These are phyloP conservation scores for Gonatopus flavifemur DNA, from an alignment of 1,140 invertebrate genomes.

Conservation along the genomic window DNA sequence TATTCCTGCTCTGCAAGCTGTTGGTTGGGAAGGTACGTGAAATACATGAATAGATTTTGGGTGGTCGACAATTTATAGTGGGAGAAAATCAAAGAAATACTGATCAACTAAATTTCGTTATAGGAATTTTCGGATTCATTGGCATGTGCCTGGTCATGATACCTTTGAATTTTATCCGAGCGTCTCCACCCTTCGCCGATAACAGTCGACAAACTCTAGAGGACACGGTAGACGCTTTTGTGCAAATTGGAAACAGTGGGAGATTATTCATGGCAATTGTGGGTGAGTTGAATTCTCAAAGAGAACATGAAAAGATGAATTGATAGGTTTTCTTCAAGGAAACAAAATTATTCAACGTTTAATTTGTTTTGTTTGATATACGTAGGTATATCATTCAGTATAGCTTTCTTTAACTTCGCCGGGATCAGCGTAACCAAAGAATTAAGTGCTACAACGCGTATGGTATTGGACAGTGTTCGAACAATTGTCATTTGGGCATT, in stretches of 20 bases:
- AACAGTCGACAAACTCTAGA: slow-evolving; percentile 81
- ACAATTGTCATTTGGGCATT: slow-evolving; percentile 89
- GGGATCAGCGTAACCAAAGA: slow-evolving; percentile 96
- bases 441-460: slow-evolving; percentile 86
- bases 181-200: slow-evolving; percentile 72
- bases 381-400: slow-evolving; percentile 83
- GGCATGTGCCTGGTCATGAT: slow-evolving; percentile 75
- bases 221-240: slow-evolving; percentile 80
- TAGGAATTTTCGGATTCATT: slow-evolving; percentile 81
- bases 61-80: too few species aligned
- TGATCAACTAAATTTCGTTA: slow-evolving; percentile 16
- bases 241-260: slow-evolving; percentile 75
- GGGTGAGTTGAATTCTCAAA: slow-evolving; percentile 56
- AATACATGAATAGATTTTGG: too few species aligned
- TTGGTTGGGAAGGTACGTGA: slow-evolving; percentile 85
- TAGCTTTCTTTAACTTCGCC: slow-evolving; percentile 96
- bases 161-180: slow-evolving; percentile 83
- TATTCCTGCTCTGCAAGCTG: slow-evolving; percentile 81
- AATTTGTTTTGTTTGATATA: slow-evolving; percentile 6
- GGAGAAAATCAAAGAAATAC: too few species aligned
- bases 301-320: background rate
- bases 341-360: background rate
- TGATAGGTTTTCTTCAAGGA: slow-evolving; percentile 1
- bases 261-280: slow-evolving; percentile 66
- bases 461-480: slow-evolving; percentile 88